Conservation (phyloP, 2,113 vertebrate species). For the Rousettus leschenaultii region DNA sequence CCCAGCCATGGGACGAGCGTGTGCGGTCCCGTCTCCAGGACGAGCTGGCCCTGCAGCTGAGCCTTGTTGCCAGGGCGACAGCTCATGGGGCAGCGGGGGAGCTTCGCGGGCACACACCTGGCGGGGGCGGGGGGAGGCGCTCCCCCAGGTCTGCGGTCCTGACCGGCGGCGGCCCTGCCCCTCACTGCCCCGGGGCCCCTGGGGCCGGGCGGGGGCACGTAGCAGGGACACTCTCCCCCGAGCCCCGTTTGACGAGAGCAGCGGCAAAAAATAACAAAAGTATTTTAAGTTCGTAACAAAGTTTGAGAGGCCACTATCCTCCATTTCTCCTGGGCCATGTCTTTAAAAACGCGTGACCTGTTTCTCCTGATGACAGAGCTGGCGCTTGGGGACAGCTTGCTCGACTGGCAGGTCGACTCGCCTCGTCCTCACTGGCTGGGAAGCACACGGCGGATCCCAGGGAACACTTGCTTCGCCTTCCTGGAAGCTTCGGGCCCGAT, state of each 20-base stretch:
- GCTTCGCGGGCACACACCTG: background rate
- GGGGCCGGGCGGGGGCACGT: background rate
- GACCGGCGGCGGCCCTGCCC: no score
- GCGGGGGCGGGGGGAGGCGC: background rate
- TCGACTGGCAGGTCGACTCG: background rate
- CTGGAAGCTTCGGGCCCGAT: background rate
- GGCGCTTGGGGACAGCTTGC: background rate
- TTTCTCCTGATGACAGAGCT: background rate
- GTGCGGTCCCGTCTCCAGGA: background rate
- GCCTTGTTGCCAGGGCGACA: background rate
- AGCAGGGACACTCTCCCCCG: background rate
- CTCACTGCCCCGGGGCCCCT: accelerated
- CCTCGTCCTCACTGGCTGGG: background rate
- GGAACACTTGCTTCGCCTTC: background rate
- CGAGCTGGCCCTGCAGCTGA: background rate
- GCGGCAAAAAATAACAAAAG: no score
- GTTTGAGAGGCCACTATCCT: background rate
- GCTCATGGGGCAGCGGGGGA: background rate
- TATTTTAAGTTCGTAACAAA: background rate
- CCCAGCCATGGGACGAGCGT: no score
- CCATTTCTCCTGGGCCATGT: background rate
- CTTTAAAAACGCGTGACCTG: background rate
- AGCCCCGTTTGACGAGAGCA: background rate
- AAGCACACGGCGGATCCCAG: background rate
- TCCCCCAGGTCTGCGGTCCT: background rate